Evolutionary conservation across 2,888 invertebrate genomes (phyloP).

Genomic region (Yponomeuta plumbellus): DNA sequence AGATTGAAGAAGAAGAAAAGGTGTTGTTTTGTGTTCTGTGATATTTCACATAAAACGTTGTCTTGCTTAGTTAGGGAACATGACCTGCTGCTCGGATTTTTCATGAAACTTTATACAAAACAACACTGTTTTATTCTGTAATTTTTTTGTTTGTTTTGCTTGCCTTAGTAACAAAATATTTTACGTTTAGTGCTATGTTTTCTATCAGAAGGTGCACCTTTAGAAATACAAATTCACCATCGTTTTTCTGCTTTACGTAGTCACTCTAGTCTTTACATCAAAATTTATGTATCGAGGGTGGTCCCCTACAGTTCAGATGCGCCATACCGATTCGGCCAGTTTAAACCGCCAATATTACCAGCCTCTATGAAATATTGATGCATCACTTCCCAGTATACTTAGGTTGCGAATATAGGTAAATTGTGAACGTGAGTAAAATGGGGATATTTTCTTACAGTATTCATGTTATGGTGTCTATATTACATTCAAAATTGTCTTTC

Average conservation of each 20-base stretch:
- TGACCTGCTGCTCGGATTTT: too few relatives aligned
- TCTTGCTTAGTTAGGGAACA: too few relatives aligned
- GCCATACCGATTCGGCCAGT: conserved; percentile 65
- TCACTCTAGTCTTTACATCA: conserved; percentile 46
- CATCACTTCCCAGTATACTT: conserved; percentile 20
- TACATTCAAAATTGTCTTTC: too few relatives aligned
- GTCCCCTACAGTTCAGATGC: conserved; percentile 67
- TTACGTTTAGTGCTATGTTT: too few relatives aligned
- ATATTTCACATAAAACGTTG: too few relatives aligned
- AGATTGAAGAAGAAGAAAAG: too few relatives aligned
- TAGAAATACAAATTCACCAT: background rate
- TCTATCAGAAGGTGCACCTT: too few relatives aligned
- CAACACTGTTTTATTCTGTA: too few relatives aligned
- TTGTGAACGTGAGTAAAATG: background rate
- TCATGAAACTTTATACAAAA: too few relatives aligned
- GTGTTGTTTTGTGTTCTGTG: too few relatives aligned
- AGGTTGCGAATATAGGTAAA: conserved; percentile 21
- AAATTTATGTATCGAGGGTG: conserved; percentile 69
- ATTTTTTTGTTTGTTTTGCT: too few relatives aligned
- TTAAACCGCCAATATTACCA: conserved; percentile 62
- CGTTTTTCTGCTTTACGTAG: background rate
- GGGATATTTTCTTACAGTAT: background rate
- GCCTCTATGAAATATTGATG: conserved; percentile 67
- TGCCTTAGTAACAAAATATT: too few relatives aligned
- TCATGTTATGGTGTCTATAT: background rate